Evolutionary conservation across 2,113 vertebrate genomes (phyloP), one percentile per base, ranked within the genome.

Genomic region (Myrmophylax atrothorax): DNA sequence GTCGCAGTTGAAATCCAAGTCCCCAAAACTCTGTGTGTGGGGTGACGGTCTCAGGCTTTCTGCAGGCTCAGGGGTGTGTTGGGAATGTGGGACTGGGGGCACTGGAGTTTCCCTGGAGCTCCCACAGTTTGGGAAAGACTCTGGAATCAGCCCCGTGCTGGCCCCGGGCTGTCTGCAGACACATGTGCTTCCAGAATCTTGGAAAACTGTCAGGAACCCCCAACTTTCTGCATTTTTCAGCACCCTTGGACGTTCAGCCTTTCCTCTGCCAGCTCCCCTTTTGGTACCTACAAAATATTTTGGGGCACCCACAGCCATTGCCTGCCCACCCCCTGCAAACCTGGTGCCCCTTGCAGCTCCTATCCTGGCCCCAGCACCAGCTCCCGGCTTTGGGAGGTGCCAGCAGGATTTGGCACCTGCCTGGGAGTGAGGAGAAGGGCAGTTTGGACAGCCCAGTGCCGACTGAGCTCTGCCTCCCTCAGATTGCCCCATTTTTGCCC

Each of bases 241-340:
- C 47, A 42, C 13, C 49, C 37, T 24, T 0, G 2, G 49, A 23
- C 69, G 4, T 0, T n/a, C n/a, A 69, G 52, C 59, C 17, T 37
- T 26, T 42, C 68, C 58, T 40, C 67, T 64, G 18, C 10, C 60
- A 24, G 22, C 67, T 87, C 31, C 60, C 60, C 18, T 35, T 28
- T 53, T 20, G 11, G 24, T 17, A 15, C 5, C 38, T 52, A 24
- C 60, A 22, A 23, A 14, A 23, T 13, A 22, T 19, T 59, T 49
- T 2, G 38, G 17, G 76, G 44, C 10, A 0, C 26, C 44, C 2
- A 4, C 15, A 38, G 55, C 18, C 35, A 4, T 13, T 0, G 2
- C 35, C 28, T 26, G 47, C 10, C 18, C 15, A 6, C 56, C 33
- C 56, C 5, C 19, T 2, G 2, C 3, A 4, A 35, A 15, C 17